A percentile compares a stretch with the other conserved stretches of the same genome.
Conservation (phyloP, 2,797 vertebrate genomes). For the Intellagama lesueurii region DNA sequence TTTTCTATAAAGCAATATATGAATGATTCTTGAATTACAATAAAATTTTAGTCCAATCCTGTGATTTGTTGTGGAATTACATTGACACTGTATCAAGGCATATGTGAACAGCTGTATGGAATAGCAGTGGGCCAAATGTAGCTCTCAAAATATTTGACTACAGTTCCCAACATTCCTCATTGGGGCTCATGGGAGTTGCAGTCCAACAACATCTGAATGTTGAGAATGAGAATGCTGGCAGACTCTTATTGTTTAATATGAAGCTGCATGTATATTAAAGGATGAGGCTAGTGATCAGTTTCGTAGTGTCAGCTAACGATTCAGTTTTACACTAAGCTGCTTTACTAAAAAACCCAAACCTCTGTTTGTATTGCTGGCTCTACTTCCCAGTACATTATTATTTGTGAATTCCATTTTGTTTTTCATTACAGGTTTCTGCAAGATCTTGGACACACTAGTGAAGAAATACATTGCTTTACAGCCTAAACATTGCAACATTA, state of each 20-base stretch:
- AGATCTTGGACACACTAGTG: conserved; percentile 86
- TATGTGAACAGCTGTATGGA: too few species aligned
- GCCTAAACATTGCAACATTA: conserved; percentile 74
- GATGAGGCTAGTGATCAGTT: background rate
- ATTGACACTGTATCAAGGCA: background rate
- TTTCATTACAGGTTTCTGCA: conserved; percentile 84
- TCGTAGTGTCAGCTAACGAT: background rate
- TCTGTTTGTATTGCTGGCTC: background rate
- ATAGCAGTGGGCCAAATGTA: too few species aligned
- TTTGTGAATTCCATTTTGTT: conserved; percentile 38
- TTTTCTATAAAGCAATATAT: background rate
- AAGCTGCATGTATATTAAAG: background rate
- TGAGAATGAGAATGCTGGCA: background rate
- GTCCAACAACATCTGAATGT: background rate
- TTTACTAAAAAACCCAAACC: background rate
- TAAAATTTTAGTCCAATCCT: background rate
- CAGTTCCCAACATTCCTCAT: too few species aligned
- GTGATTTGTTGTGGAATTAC: background rate
- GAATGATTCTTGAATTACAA: background rate
- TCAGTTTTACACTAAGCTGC: background rate
- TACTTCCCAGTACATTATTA: conserved; percentile 34
- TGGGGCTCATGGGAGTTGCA: too few species aligned
- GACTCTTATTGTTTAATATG: background rate
- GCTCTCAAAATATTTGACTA: too few species aligned
- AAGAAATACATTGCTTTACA: conserved; percentile 87